A percentile compares a stretch with the other conserved stretches of the same genome.
These are phyloP conservation scores for Corythucha ciliata DNA, from an alignment of 2,888 invertebrate genomes.

Conservation along the genomic window DNA sequence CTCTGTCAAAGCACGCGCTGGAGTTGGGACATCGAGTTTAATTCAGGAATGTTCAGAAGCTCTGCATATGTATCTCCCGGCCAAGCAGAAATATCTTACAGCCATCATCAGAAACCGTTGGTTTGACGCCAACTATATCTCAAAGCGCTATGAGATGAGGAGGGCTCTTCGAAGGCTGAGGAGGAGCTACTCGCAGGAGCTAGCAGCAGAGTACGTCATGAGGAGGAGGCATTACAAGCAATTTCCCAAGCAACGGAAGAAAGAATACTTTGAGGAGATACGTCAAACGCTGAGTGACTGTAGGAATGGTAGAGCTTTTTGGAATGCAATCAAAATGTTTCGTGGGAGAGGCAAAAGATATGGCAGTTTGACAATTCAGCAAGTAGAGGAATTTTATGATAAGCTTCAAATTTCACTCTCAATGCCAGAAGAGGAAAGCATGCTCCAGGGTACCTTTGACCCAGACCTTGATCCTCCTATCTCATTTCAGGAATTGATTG, in stretches of 20 bases:
- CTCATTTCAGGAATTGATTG: not conserved
- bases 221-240: not conserved
- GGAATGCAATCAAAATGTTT: conserved; percentile 6
- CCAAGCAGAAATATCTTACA: not conserved
- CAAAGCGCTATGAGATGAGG: conserved; percentile 1
- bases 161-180: not conserved
- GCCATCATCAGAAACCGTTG: not conserved
- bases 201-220: not conserved
- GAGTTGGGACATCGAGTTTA: no score
- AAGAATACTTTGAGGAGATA: not conserved
- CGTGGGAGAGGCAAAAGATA: not conserved
- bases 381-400: not conserved
- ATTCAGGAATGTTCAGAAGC: conserved; percentile 1
- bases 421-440: no score
- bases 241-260: not conserved
- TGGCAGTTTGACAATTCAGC: not conserved
- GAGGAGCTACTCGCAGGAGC: not conserved
- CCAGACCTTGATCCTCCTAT: conserved; percentile 1
- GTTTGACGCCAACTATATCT: conserved; percentile 1
- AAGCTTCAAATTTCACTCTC: not conserved
- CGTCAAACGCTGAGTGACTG: not conserved
- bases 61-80: not conserved
- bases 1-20: no score
- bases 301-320: conserved; percentile 1
- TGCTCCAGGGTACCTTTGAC: not conserved